A percentile compares a stretch with the other conserved stretches of the same genome.
These are phyloP conservation scores for Brienomyrus longianalis DNA, from an alignment of 2,113 vertebrate genomes.

Conservation along the genomic window DNA sequence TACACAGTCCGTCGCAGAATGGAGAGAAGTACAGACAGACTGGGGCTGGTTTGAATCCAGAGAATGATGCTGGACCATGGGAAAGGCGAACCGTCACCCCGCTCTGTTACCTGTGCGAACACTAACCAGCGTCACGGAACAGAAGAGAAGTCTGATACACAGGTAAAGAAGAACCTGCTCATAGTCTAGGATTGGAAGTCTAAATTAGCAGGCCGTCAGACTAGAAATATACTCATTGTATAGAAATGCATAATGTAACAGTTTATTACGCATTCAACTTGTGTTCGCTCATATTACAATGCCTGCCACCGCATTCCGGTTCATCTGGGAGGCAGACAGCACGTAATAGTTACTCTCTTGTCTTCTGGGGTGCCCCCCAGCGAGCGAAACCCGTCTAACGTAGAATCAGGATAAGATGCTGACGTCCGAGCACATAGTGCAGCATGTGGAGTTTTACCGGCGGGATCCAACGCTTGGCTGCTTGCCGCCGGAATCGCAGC, in stretches of 20 bases:
- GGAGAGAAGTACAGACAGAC: not conserved
- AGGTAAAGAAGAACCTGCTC: not conserved
- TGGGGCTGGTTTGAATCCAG: not conserved
- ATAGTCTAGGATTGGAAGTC: not conserved
- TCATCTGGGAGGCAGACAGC: not conserved
- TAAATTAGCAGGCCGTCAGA: not conserved
- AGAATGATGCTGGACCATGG: not conserved
- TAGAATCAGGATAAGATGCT: not conserved
- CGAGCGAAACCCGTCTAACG: not conserved
- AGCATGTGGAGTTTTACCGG: not conserved
- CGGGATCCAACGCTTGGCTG: not conserved
- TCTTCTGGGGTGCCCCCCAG: not conserved
- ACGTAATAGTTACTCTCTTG: not conserved
- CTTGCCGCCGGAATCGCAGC: not conserved
- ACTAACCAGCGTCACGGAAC: not conserved
- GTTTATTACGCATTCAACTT: too few relatives aligned
- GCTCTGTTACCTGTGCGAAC: not conserved
- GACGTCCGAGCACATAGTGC: too few relatives aligned
- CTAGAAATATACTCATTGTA: not conserved
- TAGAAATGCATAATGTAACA: not conserved
- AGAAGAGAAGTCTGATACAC: not conserved
- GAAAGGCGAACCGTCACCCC: not conserved
- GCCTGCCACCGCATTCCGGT: not conserved
- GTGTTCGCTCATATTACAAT: not conserved
- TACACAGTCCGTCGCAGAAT: not conserved